Base-by-base conservation (phyloP, 2,888 invertebrate genomes). In the Cerceris rybyensis region DNA sequence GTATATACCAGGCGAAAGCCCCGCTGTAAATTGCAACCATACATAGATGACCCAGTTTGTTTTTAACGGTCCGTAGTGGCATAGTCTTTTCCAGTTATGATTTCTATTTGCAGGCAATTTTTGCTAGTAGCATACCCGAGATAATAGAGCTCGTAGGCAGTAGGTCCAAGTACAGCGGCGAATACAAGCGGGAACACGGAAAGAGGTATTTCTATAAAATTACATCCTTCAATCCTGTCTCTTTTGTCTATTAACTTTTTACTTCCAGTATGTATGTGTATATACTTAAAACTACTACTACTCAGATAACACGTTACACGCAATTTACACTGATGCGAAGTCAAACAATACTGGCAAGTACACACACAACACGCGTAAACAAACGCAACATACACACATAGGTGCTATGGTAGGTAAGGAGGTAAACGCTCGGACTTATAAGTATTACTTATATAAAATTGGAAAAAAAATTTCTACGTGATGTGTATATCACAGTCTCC, bases 91-190 rank as follows among this genome's bases (percentile, higher is more conserved):
- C 86, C 85, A 88, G 86, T 87, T 88, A 86, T 88, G 84, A 84
- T 93, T 93, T 93, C 95, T 95, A 95, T 95, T 96, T 96, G 94
- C 96, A 98, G 98, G 99, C 98, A 95, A 98, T 99, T 96, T 99
- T 99, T 97, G 98, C 99, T 95, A 98, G 98, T 96, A 98, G 98
- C 96, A 98, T 99, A 95, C 99, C 99, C 94, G 99, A 99, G 96
- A 98, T 99, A 95, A 98, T 98, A 95, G 98, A 99, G 95, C 98
- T 99, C 95, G 97, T 99, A 95, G 98, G 98, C 94, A 97, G 97
- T 96, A 97, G 98, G 94, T 98, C 98, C 95, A 98, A 98, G 95
- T 99, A 99, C 96, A 97, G 98, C 95, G 99, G 99, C 94, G 97
- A 98, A 94, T 98, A 98, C 96, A 98, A 98, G 96, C 97, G 98